These are phyloP conservation scores for Crossaster papposus DNA, from an alignment of 53 echinoderm and acorn worm species.

Conservation along the genomic window DNA sequence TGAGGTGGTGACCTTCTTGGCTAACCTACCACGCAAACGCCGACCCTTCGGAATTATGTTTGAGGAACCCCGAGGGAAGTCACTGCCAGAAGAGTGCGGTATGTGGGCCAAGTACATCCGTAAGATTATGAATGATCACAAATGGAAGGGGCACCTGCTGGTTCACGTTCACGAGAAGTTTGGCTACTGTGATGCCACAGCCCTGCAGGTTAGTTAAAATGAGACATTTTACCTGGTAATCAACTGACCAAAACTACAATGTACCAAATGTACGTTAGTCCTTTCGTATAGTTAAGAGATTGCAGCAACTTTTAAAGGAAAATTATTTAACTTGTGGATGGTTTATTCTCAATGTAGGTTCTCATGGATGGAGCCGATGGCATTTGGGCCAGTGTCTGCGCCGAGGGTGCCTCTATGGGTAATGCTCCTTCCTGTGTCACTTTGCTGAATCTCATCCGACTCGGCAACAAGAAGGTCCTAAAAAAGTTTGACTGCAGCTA, in stretches of 20 bases:
- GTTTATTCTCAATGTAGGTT: neutral
- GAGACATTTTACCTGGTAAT: neutral
- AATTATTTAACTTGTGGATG: neutral
- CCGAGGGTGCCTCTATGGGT: conserved; percentile 68
- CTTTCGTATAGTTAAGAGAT: too few species aligned
- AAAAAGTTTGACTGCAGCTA: conserved; percentile 65
- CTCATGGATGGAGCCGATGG: conserved; percentile 57
- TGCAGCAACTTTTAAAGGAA: too few species aligned
- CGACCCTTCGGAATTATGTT: conserved; percentile 64
- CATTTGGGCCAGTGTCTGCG: conserved; percentile 62
- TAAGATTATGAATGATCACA: conserved; percentile 51
- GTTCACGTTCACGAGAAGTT: conserved; percentile 71
- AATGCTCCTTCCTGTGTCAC: conserved; percentile 52
- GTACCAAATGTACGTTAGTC: too few species aligned
- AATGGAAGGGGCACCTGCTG: conserved; percentile 62
- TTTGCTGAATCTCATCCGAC: conserved; percentile 57
- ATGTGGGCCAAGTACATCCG: conserved; percentile 42
- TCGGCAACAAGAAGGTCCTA: conserved; percentile 58
- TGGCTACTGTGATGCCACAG: conserved; percentile 50
- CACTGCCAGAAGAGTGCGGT: conserved; percentile 54
- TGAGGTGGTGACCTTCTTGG: conserved; percentile 46
- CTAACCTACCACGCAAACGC: conserved; percentile 44
- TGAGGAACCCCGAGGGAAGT: conserved; percentile 59
- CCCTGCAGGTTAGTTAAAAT: conserved; percentile 54
- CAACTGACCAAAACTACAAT: too few species aligned